These are phyloP conservation scores for Stictonetta naevosa DNA, from an alignment of 2,113 vertebrate species.

Conservation along the genomic window DNA sequence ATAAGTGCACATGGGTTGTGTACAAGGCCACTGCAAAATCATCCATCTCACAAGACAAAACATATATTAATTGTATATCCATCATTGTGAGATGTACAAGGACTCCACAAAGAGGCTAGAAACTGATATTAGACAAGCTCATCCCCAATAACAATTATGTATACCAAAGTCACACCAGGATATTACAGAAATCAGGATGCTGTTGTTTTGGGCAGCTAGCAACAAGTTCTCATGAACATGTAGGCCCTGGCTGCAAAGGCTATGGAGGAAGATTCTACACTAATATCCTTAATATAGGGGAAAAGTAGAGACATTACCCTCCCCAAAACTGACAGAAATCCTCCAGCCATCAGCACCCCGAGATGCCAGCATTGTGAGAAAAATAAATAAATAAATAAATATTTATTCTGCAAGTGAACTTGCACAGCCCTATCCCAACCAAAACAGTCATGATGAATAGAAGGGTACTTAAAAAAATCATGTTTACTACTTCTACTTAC, in stretches of 20 bases:
- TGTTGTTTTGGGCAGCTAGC: not conserved
- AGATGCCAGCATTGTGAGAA: not conserved
- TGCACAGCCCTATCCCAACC: not conserved
- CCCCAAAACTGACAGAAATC: not conserved
- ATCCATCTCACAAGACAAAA: not conserved
- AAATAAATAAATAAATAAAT: too few species aligned
- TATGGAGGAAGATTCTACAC: not conserved
- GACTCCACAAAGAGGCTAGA: not conserved
- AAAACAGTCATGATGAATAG: not conserved
- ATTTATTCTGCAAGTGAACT: not conserved
- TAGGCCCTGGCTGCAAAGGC: not conserved
- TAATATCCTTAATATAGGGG: not conserved
- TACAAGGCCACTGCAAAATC: not conserved
- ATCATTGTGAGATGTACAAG: rapidly evolving
- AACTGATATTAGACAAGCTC: not conserved
- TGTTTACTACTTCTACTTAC: not conserved
- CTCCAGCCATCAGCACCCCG: too few species aligned
- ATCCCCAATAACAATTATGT: not conserved
- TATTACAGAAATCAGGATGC: not conserved
- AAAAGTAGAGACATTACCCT: not conserved
- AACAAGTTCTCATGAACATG: not conserved
- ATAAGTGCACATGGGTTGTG: rapidly evolving
- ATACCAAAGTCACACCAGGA: not conserved
- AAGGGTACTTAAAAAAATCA: not conserved
- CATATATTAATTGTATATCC: not conserved